Conservation (phyloP, 2,888 invertebrate genomes). For the Cephalotes varians region DNA sequence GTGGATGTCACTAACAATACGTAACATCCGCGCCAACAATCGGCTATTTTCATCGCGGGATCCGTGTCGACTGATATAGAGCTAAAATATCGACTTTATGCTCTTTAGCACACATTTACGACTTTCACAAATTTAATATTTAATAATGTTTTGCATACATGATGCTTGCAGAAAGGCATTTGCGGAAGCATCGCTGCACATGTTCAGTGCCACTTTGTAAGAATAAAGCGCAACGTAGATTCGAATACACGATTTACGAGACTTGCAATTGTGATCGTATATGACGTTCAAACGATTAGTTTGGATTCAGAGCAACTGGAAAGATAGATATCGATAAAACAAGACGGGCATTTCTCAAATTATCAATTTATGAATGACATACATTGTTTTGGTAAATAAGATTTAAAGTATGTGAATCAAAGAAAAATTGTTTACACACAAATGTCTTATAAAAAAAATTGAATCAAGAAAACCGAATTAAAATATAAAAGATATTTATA, state of each 20-base stretch:
- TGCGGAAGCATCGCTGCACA: background rate
- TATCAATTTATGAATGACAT: background rate
- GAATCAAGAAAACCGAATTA: background rate
- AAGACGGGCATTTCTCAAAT: background rate
- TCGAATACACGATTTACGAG: background rate
- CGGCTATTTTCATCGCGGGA: background rate
- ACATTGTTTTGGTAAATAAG: background rate
- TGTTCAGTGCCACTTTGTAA: constrained; percentile 5
- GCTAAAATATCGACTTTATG: constrained; percentile 7
- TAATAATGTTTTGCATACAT: constrained; percentile 45
- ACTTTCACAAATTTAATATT: constrained; percentile 27
- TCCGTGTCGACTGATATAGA: constrained; percentile 3
- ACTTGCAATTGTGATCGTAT: background rate
- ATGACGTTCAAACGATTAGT: background rate
- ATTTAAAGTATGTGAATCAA: background rate
- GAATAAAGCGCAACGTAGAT: background rate
- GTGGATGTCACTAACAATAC: background rate
- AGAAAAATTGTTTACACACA: background rate
- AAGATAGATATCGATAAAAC: constrained; percentile 20
- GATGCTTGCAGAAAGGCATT: background rate
- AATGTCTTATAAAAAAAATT: background rate
- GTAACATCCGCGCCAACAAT: background rate
- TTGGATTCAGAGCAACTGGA: constrained; percentile 9
- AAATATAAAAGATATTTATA: background rate
- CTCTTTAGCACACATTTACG: background rate